A percentile compares a stretch with the other conserved stretches of the same genome.
Conservation (phyloP, 2,888 invertebrate genomes). For the Phyto melanocephala region DNA sequence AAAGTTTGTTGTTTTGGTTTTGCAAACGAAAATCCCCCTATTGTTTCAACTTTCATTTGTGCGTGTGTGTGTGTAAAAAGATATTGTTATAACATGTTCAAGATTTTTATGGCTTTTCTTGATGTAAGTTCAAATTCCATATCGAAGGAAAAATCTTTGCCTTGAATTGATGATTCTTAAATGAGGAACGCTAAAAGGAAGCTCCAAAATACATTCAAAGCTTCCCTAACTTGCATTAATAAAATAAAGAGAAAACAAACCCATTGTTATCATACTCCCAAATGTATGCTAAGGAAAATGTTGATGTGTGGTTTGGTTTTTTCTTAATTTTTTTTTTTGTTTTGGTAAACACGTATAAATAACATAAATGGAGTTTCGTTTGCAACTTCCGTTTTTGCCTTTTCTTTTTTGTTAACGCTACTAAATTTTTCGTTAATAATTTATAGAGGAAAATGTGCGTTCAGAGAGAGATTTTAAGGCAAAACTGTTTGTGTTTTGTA, state of each 20-base stretch:
- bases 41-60: not conserved
- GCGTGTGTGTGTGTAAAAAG: conserved; percentile 33
- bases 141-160: not conserved
- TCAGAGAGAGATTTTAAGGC: conserved; percentile 72
- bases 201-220: no score
- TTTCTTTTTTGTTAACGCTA: conserved; percentile 22
- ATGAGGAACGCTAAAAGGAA: not conserved
- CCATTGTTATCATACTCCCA: conserved; percentile 41
- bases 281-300: conserved; percentile 65
- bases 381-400: not conserved
- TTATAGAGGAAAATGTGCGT: conserved; percentile 77
- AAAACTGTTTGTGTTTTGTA: conserved; percentile 1
- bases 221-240: no score
- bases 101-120: conserved; percentile 55
- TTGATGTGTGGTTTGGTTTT: conserved; percentile 65
- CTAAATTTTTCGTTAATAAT: conserved; percentile 72
- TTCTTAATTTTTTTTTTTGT: not conserved
- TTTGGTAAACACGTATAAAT: not conserved
- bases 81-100: conserved; percentile 44
- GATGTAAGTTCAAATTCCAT: not conserved
- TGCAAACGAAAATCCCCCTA: not conserved
- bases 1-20: not conserved
- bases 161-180: conserved; percentile 10
- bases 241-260: not conserved
- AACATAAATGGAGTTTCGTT: not conserved